Percentiles rank a stretch among this genome's conserved stretches.
Evolutionary conservation across 2,888 invertebrate species (phyloP).

Genomic region (Amblyjoppa fuscipennis): DNA sequence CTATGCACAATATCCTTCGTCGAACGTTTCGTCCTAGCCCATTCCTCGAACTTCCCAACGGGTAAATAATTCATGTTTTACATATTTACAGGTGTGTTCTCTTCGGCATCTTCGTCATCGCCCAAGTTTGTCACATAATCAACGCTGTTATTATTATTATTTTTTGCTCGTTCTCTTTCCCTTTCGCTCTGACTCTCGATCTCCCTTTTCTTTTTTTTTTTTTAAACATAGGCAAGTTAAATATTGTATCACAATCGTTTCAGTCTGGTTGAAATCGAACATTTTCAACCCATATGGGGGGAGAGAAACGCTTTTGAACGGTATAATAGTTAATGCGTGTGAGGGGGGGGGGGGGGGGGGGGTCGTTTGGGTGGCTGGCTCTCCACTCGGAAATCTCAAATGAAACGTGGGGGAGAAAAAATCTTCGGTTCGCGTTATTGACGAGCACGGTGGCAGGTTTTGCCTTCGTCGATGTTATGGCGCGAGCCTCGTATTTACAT

Average conservation of each 20-base stretch:
- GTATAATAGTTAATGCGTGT: slow-evolving; percentile 55
- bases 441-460: slow-evolving; percentile 1
- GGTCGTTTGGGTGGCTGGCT: not conserved
- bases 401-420: slow-evolving; percentile 54
- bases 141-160: slow-evolving; percentile 29
- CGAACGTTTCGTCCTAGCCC: slow-evolving; percentile 30
- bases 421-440: slow-evolving; percentile 13
- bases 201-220: slow-evolving; percentile 53
- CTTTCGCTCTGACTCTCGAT: slow-evolving; percentile 53
- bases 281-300: slow-evolving; percentile 81
- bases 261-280: slow-evolving; percentile 85
- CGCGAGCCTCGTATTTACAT: slow-evolving; percentile 54
- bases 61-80: slow-evolving; percentile 74
- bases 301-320: slow-evolving; percentile 77
- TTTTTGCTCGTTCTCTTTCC: slow-evolving; percentile 40
- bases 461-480: slow-evolving; percentile 33
- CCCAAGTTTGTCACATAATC: slow-evolving; percentile 65
- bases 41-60: slow-evolving; percentile 58
- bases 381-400: slow-evolving; percentile 36
- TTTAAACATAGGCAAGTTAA: slow-evolving; percentile 85
- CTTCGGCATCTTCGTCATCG: slow-evolving; percentile 74
- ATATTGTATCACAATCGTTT: slow-evolving; percentile 85
- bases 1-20: slow-evolving; percentile 34
- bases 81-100: slow-evolving; percentile 81
- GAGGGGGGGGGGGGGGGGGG: not conserved